A percentile compares a stretch with the other conserved stretches of the same genome.
These are phyloP conservation scores for Melanotaenia maccullochi DNA, from an alignment of 2,797 vertebrate species.

Conservation along the genomic window DNA sequence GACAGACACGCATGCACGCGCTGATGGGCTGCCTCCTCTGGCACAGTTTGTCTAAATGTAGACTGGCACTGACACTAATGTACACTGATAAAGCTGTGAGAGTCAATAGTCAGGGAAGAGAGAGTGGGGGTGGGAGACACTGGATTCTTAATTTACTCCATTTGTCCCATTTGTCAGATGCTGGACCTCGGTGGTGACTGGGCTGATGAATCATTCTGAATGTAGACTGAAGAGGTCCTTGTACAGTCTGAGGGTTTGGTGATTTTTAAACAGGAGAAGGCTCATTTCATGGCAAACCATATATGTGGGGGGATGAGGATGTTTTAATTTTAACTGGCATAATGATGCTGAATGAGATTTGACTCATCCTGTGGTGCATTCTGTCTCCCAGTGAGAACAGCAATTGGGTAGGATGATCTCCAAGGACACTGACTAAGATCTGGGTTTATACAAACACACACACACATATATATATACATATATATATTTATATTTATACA, in stretches of 20 bases:
- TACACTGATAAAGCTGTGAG: slow-evolving; percentile 77
- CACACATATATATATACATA: no score
- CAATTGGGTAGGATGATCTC: slow-evolving; percentile 29
- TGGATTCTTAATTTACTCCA: slow-evolving; percentile 70
- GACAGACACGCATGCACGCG: slow-evolving; percentile 54
- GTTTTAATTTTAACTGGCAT: slow-evolving; percentile 49
- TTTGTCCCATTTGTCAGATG: slow-evolving; percentile 74
- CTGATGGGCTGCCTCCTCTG: slow-evolving; percentile 69
- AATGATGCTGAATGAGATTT: slow-evolving; percentile 42
- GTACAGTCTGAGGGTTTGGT: not conserved
- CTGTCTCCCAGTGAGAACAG: slow-evolving; percentile 35
- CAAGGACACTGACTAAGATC: slow-evolving; percentile 25
- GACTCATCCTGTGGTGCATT: slow-evolving; percentile 31
- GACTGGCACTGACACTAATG: slow-evolving; percentile 79
- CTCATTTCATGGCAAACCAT: slow-evolving; percentile 19
- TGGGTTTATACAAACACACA: not conserved
- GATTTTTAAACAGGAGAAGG: slow-evolving; percentile 44
- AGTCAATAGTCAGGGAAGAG: slow-evolving; percentile 65
- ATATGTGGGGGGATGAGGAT: not conserved
- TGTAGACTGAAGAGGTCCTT: slow-evolving; percentile 18
- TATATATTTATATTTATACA: no score
- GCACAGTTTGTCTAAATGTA: slow-evolving; percentile 68
- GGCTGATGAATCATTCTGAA: slow-evolving; percentile 51
- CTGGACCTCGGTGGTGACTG: slow-evolving; percentile 45
- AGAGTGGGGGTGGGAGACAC: slow-evolving; percentile 52